phyloP scores from a whole-genome alignment of 2,113 vertebrate genomes.

The Eulemur macaco region DNA sequence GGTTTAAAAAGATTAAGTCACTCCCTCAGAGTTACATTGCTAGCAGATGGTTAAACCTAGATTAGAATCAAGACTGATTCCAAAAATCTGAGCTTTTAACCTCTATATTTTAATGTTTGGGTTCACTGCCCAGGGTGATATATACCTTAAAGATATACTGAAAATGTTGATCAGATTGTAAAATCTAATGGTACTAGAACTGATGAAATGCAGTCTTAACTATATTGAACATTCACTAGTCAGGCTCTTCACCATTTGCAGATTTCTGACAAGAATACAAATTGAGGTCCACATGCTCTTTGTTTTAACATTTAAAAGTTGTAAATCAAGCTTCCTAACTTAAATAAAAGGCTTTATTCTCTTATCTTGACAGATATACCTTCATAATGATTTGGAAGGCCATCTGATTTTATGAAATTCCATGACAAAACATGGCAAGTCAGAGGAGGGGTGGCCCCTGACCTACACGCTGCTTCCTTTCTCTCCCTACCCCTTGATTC shows the following conservation, averaged over 20 bases:
- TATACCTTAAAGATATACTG: neutral
- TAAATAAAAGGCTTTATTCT: neutral
- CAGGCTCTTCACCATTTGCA: neutral
- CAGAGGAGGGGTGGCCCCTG: neutral
- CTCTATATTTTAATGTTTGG: neutral
- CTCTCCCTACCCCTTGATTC: neutral
- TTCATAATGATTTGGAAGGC: neutral
- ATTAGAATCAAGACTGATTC: neutral
- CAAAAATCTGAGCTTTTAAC: neutral
- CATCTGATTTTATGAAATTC: neutral
- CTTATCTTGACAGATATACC: neutral
- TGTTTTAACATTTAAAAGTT: conserved; percentile 11
- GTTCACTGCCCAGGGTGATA: neutral
- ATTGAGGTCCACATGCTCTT: neutral
- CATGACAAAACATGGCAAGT: neutral
- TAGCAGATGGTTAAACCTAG: neutral
- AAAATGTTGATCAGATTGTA: neutral
- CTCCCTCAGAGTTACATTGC: neutral
- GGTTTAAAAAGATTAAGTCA: neutral
- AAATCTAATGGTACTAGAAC: neutral
- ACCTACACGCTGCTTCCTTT: neutral
- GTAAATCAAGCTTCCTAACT: neutral
- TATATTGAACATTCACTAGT: neutral
- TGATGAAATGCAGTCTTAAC: conserved; percentile 15
- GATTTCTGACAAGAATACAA: neutral